Evolutionary conservation across 1,140 invertebrate species (phyloP).

Genomic region (Spodoptera litura): DNA sequence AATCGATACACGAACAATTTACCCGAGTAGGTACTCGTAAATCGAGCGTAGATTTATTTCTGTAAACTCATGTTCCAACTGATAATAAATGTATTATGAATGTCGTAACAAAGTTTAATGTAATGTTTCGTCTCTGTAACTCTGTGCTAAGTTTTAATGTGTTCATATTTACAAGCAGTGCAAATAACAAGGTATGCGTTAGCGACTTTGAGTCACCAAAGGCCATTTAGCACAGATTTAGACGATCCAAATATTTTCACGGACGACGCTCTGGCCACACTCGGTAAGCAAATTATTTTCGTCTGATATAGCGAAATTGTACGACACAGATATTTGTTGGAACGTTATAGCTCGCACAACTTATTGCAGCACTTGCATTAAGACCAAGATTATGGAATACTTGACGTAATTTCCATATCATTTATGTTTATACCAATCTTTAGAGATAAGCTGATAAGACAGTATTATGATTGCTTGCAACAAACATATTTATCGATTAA

Average conservation of each 20-base stretch:
- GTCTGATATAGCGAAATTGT: conserved; percentile 33
- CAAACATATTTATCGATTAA: conserved; percentile 33
- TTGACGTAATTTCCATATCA: not conserved
- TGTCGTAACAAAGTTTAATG: conserved; percentile 27
- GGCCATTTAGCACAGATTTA: conserved; percentile 80
- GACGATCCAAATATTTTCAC: conserved; percentile 80
- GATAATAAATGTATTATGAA: conserved; percentile 30
- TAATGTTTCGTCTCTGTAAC: conserved; percentile 1
- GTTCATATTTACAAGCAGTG: conserved; percentile 20
- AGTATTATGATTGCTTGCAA: conserved; percentile 12
- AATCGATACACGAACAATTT: conserved; percentile 2
- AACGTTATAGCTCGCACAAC: too few species aligned
- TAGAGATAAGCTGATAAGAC: not conserved
- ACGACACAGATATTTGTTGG: not conserved
- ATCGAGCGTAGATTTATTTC: conserved; percentile 5
- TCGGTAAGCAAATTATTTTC: conserved; percentile 52
- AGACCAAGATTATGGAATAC: not conserved
- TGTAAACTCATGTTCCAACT: conserved; percentile 29
- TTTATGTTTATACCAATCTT: not conserved
- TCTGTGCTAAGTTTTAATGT: conserved; percentile 26
- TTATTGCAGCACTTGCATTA: too few species aligned
- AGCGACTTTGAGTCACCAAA: conserved; percentile 76
- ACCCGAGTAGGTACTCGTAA: not conserved
- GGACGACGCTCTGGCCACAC: conserved; percentile 70
- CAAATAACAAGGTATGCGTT: conserved; percentile 57